Percentiles rank a stretch among this genome's conserved stretches.
Conservation (phyloP, 2,797 vertebrate species). For the Sciurus carolinensis region DNA sequence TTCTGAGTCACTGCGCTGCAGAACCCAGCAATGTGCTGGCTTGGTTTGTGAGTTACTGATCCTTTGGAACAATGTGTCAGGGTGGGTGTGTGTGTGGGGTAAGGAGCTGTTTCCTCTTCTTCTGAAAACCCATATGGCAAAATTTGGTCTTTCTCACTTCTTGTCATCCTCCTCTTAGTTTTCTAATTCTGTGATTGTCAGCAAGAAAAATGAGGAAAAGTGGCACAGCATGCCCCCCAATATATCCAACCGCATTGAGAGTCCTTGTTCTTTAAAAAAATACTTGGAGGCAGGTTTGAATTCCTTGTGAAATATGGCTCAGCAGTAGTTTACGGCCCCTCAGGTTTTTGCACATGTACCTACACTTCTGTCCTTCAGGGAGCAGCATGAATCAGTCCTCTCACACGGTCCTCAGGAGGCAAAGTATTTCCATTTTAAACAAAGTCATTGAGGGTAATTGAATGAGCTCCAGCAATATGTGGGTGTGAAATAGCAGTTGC, state of each 20-base stretch:
- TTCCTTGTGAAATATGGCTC: conserved; percentile 17
- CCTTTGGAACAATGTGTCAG: conserved; percentile 66
- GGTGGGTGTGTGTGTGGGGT: too few species aligned
- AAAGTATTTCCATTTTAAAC: conserved; percentile 75
- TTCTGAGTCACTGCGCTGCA: conserved; percentile 75
- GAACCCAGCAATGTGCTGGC: conserved; percentile 70
- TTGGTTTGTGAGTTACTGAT: conserved; percentile 69
- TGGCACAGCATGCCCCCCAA: background rate
- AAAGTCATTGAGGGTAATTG: conserved; percentile 74
- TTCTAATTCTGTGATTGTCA: background rate
- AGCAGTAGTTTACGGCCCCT: conserved; percentile 36
- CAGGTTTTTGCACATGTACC: background rate
- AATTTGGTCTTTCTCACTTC: conserved; percentile 62
- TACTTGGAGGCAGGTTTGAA: conserved; percentile 40
- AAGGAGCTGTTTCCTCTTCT: conserved; percentile 73
- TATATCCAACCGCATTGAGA: background rate
- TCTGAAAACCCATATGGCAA: conserved; percentile 72
- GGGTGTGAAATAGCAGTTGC: conserved; percentile 83
- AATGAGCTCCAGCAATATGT: conserved; percentile 72
- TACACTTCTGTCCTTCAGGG: conserved; percentile 28
- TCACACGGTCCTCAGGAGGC: conserved; percentile 65
- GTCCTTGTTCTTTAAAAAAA: conserved; percentile 44
- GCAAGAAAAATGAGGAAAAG: conserved; percentile 50
- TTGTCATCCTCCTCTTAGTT: conserved; percentile 26
- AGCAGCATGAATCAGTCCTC: fast-evolving